Percentiles rank a stretch among this genome's conserved stretches.
These are phyloP conservation scores for Momotus momota DNA, from an alignment of 2,797 vertebrate species.

Conservation along the genomic window DNA sequence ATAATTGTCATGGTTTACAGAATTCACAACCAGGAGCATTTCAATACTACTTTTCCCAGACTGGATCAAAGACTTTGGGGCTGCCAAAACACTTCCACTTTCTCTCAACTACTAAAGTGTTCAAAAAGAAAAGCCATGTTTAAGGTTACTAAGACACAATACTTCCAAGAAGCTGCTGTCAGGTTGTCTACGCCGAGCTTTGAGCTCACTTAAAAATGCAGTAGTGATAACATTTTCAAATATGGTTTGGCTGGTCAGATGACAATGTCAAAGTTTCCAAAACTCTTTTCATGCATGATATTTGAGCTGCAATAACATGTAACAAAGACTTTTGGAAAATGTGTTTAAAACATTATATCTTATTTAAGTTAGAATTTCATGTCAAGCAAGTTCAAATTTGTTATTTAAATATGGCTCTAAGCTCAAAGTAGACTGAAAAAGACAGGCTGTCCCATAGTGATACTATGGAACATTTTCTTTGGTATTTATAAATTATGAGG, in stretches of 20 bases:
- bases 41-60: not conserved
- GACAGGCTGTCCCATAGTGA: not conserved
- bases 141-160: slow-evolving; percentile 45
- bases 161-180: slow-evolving; percentile 53
- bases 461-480: not conserved
- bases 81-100: slow-evolving; percentile 5
- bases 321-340: slow-evolving; percentile 16
- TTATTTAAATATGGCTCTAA: slow-evolving; percentile 31
- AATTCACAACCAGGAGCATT: not conserved
- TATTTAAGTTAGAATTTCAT: slow-evolving; percentile 6
- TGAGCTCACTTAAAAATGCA: slow-evolving; percentile 21
- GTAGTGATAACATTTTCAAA: slow-evolving; percentile 39
- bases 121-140: slow-evolving; percentile 48
- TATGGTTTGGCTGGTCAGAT: slow-evolving; percentile 15
- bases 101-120: slow-evolving; percentile 27
- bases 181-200: slow-evolving; percentile 26
- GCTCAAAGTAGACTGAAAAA: not conserved
- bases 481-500: not conserved
- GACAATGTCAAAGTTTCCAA: slow-evolving; percentile 37
- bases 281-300: slow-evolving; percentile 32
- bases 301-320: not conserved
- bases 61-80: slow-evolving; percentile 29
- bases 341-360: slow-evolving; percentile 12
- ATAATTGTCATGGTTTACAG: not conserved
- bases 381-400: slow-evolving; percentile 24